A percentile compares a stretch with the other conserved stretches of the same genome.
Conservation (phyloP, 2,888 invertebrate genomes). For the Mesochorus sp. region DNA sequence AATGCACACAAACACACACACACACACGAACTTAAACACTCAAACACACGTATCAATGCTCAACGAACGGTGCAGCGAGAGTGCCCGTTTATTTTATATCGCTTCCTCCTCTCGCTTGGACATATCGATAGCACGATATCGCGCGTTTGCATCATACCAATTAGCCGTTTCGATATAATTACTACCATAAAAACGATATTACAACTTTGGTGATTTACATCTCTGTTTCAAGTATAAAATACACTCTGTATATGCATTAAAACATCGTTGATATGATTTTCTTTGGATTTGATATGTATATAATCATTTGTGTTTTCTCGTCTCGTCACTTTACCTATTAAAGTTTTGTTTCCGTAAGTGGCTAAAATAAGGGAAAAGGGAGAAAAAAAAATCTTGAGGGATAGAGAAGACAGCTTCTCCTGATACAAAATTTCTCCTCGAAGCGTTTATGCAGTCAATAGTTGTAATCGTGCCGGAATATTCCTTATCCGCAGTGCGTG, state of each 20-base stretch:
- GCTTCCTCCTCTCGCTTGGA: conserved; percentile 10
- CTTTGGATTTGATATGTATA: no score
- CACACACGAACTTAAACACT: no score
- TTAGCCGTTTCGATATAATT: conserved; percentile 13
- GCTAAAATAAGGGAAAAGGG: background rate
- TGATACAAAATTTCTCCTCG: background rate
- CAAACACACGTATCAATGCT: conserved; percentile 34
- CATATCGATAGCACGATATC: conserved; percentile 10
- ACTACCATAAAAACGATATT: background rate
- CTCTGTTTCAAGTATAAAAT: no score
- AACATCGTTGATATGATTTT: no score
- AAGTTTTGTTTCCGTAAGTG: no score
- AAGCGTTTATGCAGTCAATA: background rate
- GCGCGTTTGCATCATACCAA: conserved; percentile 6
- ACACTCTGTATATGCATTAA: no score
- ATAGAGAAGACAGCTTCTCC: no score
- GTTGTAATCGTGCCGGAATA: conserved; percentile 7
- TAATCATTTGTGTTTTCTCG: no score
- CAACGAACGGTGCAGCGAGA: background rate
- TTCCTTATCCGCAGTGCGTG: conserved; percentile 4
- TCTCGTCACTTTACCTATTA: no score
- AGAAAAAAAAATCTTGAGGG: background rate
- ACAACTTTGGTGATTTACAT: background rate
- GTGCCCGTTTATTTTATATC: background rate
- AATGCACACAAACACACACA: no score